A percentile compares a stretch with the other conserved stretches of the same genome.
Evolutionary conservation across 2,888 invertebrate genomes (phyloP).

Genomic region (Rotaria socialis): DNA sequence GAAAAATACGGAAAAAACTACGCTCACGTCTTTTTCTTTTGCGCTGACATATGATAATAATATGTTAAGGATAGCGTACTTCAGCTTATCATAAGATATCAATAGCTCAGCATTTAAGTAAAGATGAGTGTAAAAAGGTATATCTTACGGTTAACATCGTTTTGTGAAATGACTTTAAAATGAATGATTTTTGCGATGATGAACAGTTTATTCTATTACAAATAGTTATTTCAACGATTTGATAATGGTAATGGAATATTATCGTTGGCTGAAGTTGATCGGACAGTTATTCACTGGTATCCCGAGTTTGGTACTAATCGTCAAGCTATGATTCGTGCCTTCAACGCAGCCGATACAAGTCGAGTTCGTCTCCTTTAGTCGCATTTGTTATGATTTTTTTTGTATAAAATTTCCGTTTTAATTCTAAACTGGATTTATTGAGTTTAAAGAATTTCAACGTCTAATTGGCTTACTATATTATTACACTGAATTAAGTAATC

Average conservation of each 20-base stretch:
- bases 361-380: not conserved
- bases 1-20: no score
- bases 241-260: conserved; percentile 31
- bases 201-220: no score
- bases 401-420: no score
- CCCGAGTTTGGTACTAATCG: not conserved
- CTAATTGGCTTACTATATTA: not conserved
- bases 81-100: not conserved
- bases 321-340: not conserved
- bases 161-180: no score
- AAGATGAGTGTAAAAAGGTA: not conserved
- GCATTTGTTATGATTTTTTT: not conserved
- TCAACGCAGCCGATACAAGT: not conserved
- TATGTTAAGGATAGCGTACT: not conserved
- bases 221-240: not conserved
- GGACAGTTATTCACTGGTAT: not conserved
- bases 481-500: not conserved
- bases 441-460: not conserved
- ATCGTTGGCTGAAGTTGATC: conserved; percentile 27
- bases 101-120: not conserved
- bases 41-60: not conserved
- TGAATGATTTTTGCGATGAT: no score
- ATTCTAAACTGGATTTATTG: not conserved
- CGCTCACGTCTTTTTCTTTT: no score
- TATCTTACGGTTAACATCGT: no score